Conservation (phyloP, 2,113 vertebrate genomes). For the Erythrolamprus reginae region DNA sequence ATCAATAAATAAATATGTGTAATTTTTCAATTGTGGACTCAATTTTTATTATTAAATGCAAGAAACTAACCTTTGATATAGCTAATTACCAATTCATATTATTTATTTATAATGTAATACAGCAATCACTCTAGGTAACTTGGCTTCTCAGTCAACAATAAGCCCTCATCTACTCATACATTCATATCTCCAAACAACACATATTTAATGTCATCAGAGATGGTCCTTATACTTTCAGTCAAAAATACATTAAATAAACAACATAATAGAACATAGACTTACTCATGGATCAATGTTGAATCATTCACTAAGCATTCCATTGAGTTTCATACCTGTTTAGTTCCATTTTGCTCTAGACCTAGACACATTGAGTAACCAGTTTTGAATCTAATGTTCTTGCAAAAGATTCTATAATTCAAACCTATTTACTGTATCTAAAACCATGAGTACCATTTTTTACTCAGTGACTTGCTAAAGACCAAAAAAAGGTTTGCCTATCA, state of each 20-base stretch:
- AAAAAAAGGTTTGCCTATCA: background rate
- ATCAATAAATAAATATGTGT: no score
- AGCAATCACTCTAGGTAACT: background rate
- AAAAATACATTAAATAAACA: background rate
- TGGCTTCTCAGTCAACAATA: background rate
- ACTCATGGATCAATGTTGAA: background rate
- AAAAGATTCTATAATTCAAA: background rate
- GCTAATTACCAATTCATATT: background rate
- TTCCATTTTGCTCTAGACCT: background rate
- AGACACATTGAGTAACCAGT: background rate
- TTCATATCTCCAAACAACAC: background rate
- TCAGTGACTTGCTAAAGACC: background rate
- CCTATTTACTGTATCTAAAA: background rate
- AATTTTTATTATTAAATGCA: background rate
- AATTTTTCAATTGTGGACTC: background rate
- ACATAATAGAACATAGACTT: background rate
- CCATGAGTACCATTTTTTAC: background rate
- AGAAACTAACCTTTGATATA: background rate
- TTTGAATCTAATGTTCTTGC: background rate
- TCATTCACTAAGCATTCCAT: background rate
- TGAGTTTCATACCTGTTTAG: background rate
- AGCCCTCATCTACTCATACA: background rate
- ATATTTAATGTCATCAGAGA: background rate
- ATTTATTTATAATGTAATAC: background rate
- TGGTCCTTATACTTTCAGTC: background rate